Evolutionary conservation across 2,113 vertebrate species (phyloP).

Genomic region (Sciurus niger): DNA sequence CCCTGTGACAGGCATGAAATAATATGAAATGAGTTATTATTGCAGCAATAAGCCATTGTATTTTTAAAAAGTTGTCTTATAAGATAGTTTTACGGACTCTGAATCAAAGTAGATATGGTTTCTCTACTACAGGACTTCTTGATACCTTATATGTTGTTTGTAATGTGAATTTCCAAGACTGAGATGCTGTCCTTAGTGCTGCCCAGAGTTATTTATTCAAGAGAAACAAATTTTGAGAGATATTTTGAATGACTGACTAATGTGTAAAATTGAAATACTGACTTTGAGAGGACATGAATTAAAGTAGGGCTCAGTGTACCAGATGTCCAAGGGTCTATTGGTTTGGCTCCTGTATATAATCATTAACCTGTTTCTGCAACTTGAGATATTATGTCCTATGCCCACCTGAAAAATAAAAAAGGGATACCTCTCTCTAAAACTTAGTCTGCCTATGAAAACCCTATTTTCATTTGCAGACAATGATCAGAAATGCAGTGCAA

Average conservation of each 20-base stretch:
- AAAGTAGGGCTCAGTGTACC: slow-evolving; percentile 2
- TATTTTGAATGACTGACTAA: background rate
- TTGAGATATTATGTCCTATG: background rate
- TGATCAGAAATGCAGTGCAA: background rate
- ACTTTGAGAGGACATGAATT: slow-evolving; percentile 35
- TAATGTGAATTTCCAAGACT: background rate
- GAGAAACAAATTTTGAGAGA: background rate
- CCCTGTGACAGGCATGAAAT: background rate
- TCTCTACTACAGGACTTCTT: background rate
- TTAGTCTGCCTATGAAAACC: slow-evolving; percentile 19
- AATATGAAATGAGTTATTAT: background rate
- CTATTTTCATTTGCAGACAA: slow-evolving; percentile 5
- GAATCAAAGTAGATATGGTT: background rate
- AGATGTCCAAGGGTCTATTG: background rate
- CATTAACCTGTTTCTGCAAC: background rate
- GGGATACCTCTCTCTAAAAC: background rate
- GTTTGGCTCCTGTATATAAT: background rate
- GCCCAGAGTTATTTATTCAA: slow-evolving; percentile 3
- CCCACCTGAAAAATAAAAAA: too few relatives aligned
- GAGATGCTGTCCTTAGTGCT: background rate
- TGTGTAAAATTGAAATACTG: background rate
- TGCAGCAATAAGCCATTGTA: background rate
- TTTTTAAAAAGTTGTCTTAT: background rate
- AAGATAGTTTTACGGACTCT: background rate
- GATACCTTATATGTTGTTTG: background rate